Conservation (phyloP, 2,888 invertebrate genomes). For the Epiperipatus broadwayi region DNA sequence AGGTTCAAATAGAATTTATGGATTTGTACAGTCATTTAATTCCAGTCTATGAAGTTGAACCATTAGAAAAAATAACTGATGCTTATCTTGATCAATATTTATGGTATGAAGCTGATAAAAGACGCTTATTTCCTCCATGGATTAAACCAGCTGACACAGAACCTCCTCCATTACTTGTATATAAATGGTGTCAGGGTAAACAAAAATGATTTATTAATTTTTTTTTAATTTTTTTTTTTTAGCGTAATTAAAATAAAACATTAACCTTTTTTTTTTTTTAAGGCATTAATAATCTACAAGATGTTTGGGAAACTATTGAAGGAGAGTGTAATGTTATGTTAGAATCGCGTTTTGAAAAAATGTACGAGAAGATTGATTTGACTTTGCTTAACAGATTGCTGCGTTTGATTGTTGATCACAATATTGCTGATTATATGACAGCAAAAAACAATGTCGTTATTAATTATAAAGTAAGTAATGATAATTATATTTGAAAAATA, state of each 20-base stretch:
- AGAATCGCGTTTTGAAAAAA: slow-evolving; percentile 89
- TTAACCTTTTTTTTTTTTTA: no score
- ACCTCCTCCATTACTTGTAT: slow-evolving; percentile 55
- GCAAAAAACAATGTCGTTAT: slow-evolving; percentile 99
- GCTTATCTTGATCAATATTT: slow-evolving; percentile 98
- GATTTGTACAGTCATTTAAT: slow-evolving; percentile 96
- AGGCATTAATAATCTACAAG: slow-evolving; percentile 87
- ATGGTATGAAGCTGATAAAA: slow-evolving; percentile 98
- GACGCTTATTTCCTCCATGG: slow-evolving; percentile 91
- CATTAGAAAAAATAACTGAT: slow-evolving; percentile 96
- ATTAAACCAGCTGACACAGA: slow-evolving; percentile 97
- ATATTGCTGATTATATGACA: slow-evolving; percentile 99
- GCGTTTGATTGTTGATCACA: slow-evolving; percentile 94
- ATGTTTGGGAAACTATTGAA: slow-evolving; percentile 96
- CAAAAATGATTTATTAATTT: no score
- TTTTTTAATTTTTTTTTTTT: background rate
- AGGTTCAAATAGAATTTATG: slow-evolving; percentile 99
- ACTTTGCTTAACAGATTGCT: slow-evolving; percentile 86
- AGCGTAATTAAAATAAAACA: no score
- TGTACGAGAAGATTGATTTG: slow-evolving; percentile 99
- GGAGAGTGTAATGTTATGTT: slow-evolving; percentile 96
- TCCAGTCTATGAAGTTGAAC: slow-evolving; percentile 97
- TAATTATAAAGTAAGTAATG: slow-evolving; percentile 74
- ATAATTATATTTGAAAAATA: no score
- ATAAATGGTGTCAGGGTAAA: slow-evolving; percentile 99